Evolutionary conservation across 2,113 vertebrate species (phyloP), one percentile per base, ranked within the genome.

Genomic region (Cyprinus carpio): DNA sequence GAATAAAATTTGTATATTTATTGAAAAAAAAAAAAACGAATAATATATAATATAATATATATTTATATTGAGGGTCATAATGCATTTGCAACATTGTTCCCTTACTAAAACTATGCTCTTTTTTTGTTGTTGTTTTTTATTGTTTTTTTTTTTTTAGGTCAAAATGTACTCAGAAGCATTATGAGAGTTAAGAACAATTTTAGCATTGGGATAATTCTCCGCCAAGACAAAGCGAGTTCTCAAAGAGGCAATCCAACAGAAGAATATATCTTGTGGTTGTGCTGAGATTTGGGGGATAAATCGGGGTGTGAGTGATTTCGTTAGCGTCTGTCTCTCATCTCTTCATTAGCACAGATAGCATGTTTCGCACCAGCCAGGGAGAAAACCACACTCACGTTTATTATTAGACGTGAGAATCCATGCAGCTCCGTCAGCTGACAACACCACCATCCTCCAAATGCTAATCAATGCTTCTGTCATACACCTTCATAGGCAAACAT

Each of bases 371-470:
- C 31, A 69, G 90, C 89, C 71, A 81, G 83, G 77, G 84, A 89
- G 92, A 92, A 40, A 90, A 84, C 83, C 90, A 92, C 92, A 87
- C 92, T 88, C 15, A 84, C 82, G 58, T 89, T 90, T 95, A 95
- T 94, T 94, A 92, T 94, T 90, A 91, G 92, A 93, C 40, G 87
- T 91, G 91, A 89, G 90, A 93, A 92, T 88, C 87, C 91, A 91
- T 87, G 46, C 60, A 46, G 85, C 87, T 87, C 89, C 81, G 16
- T 69, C 65, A 69, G 87, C 87, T 89, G 91, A 84, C 91, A 91
- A 89, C 88, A 84, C 88, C 90, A 89, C 81, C 84, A 81, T 87
- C 65, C 76, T 87, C 89, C 90, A 90, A 83, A 86, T 51, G 88
- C 86, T 18, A 78, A 91, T 90, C 82, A 90, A 90, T 84, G 79